Evolutionary conservation across 2,113 vertebrate genomes (phyloP).

Genomic region (Nibea coibor): DNA sequence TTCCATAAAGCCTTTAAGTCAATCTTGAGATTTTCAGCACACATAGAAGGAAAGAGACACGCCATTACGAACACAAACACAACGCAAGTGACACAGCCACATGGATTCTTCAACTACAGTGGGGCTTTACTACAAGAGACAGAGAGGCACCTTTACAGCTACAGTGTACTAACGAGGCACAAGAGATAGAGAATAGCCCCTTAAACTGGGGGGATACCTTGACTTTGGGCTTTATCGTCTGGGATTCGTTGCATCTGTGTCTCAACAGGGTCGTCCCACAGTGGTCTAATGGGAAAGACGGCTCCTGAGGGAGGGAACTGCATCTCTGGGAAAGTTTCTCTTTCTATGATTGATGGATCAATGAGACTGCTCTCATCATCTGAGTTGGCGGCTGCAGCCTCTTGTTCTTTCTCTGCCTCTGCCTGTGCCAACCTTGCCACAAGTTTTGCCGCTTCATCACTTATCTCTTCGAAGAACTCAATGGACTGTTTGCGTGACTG

Average conservation of each 20-base stretch:
- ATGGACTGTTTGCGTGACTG: conserved; percentile 89
- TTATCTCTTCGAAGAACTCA: conserved; percentile 97
- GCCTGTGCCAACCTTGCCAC: conserved; percentile 93
- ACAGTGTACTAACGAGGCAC: conserved; percentile 86
- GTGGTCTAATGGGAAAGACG: conserved; percentile 96
- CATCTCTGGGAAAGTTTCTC: conserved; percentile 89
- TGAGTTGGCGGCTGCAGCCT: conserved; percentile 81
- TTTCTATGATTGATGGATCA: conserved; percentile 94
- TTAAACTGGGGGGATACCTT: conserved; percentile 95
- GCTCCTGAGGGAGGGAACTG: conserved; percentile 93
- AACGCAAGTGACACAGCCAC: conserved; percentile 85
- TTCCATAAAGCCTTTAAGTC: conserved; percentile 76
- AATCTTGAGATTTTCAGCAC: conserved; percentile 94
- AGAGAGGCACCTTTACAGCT: conserved; percentile 85
- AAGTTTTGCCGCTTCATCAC: conserved; percentile 94
- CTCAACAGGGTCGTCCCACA: conserved; percentile 98
- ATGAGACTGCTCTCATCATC: conserved; percentile 96
- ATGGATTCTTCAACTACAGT: conserved; percentile 75
- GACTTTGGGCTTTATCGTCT: conserved; percentile 94
- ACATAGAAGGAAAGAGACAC: conserved; percentile 80
- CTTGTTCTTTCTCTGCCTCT: conserved; percentile 89
- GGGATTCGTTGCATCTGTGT: conserved; percentile 99
- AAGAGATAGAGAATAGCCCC: conserved; percentile 90
- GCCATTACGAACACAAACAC: conserved; percentile 84
- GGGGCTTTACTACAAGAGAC: conserved; percentile 81